These are phyloP conservation scores for Clupea harengus DNA, from an alignment of 2,113 vertebrate genomes.

Conservation along the genomic window DNA sequence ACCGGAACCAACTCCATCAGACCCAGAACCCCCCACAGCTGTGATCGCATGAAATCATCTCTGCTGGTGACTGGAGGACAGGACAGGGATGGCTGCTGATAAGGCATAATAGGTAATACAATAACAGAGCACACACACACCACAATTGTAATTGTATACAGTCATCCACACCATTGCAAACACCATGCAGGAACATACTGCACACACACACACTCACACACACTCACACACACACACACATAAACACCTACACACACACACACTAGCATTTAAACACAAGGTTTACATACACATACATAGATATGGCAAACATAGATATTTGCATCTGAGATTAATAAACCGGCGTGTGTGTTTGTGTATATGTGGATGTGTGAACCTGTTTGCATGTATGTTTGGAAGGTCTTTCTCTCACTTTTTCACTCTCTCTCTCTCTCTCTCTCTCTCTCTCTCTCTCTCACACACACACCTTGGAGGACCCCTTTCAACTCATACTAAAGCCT, in stretches of 20 bases:
- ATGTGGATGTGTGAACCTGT: not conserved
- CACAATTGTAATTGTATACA: not conserved
- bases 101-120: not conserved
- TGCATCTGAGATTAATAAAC: too few species aligned
- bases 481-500: too few species aligned
- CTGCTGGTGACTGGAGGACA: not conserved
- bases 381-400: not conserved
- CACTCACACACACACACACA: not conserved
- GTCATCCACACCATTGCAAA: not conserved
- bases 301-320: not conserved
- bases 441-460: too few species aligned
- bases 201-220: not conserved
- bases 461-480: too few species aligned
- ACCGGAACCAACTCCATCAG: too few species aligned
- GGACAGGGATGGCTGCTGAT: constrained; percentile 11
- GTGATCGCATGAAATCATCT: not conserved
- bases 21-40: too few species aligned
- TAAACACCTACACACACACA: too few species aligned
- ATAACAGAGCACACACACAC: not conserved
- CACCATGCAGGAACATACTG: not conserved
- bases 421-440: too few species aligned
- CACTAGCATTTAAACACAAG: too few species aligned
- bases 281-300: too few species aligned
- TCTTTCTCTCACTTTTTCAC: too few species aligned
- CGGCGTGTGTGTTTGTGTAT: too few species aligned